These are phyloP conservation scores for Thermophis baileyi DNA, from an alignment of 2,113 vertebrate species.

Conservation along the genomic window DNA sequence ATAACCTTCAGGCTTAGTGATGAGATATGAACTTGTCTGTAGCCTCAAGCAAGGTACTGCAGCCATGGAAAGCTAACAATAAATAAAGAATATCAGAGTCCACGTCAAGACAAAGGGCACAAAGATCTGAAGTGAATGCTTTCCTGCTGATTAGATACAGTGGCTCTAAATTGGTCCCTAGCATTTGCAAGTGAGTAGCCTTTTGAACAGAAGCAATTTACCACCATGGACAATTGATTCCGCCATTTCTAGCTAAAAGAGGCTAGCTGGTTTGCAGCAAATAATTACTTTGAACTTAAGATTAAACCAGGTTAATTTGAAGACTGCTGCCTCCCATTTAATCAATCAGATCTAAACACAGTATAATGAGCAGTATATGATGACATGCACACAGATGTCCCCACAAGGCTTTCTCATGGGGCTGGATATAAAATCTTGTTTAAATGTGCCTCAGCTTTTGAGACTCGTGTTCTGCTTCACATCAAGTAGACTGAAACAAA, in stretches of 20 bases:
- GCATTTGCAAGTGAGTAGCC: background rate
- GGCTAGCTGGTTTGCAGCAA: background rate
- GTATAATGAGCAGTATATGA: background rate
- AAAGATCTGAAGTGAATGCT: background rate
- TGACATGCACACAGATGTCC: background rate
- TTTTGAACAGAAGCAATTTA: background rate
- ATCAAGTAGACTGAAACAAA: conserved; percentile 21
- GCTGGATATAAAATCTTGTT: conserved; percentile 28
- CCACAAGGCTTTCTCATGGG: background rate
- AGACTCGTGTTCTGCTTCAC: conserved; percentile 1
- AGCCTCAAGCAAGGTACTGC: background rate
- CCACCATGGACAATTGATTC: background rate
- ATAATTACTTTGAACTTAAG: background rate
- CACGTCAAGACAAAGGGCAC: background rate
- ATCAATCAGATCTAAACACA: conserved; percentile 1
- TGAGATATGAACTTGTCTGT: background rate
- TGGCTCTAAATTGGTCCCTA: background rate
- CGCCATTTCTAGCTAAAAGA: background rate
- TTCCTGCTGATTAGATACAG: background rate
- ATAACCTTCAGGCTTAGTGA: background rate
- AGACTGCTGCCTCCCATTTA: background rate
- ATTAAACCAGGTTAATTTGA: background rate
- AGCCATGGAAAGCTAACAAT: background rate
- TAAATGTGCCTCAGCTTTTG: conserved; percentile 43
- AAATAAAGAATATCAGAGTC: background rate